Evolutionary conservation across 2,113 vertebrate species (phyloP), one percentile per base, ranked within the genome.

Genomic region (Odontophorus gujanensis): DNA sequence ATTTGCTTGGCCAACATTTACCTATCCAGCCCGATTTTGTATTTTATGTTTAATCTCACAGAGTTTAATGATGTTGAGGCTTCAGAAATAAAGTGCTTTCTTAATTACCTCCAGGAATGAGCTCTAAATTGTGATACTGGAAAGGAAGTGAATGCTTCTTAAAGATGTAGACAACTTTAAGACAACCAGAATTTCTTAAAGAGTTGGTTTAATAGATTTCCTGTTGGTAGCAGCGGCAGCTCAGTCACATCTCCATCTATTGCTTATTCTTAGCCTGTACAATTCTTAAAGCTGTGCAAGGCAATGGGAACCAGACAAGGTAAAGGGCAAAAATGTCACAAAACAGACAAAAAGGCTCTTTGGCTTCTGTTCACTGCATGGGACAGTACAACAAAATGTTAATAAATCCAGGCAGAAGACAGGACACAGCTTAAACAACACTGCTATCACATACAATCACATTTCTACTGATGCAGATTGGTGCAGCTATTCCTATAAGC

Each of bases 11-110:
- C 28, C 24, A 8, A 48, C 57, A 22, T 34, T 38, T n/a, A 38
- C 8, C 4, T 24, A 58, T 7, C 2, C 7, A 1, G 1, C 11
- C 38, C 63, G 43, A 65, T 6, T 50, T 32, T 26, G 24, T 4
- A 36, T 10, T 50, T 30, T 7, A 9, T 43, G 16, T 38, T 85
- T 80, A 63, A 58, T 50, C 18, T 61, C 17, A 48, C 16, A 7
- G 17, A 63, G 9, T 62, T 62, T 32, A 69, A 6, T 25, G 25
- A 76, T 14, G 32, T 22, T 14, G 40, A 53, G 12, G 25, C 25
- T 65, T 7, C 26, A 59, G 38, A 72, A 66, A 8, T 34, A 28
- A 55, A 53, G 47, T 3, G 11, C 7, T 28, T 36, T 42, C 26
- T 38, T 43, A 65, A 42, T 8, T 40, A 40, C n/a, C 87, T 42